phyloP scores from a whole-genome alignment of 2,888 invertebrate species.

The Monoplex corrugatus region DNA sequence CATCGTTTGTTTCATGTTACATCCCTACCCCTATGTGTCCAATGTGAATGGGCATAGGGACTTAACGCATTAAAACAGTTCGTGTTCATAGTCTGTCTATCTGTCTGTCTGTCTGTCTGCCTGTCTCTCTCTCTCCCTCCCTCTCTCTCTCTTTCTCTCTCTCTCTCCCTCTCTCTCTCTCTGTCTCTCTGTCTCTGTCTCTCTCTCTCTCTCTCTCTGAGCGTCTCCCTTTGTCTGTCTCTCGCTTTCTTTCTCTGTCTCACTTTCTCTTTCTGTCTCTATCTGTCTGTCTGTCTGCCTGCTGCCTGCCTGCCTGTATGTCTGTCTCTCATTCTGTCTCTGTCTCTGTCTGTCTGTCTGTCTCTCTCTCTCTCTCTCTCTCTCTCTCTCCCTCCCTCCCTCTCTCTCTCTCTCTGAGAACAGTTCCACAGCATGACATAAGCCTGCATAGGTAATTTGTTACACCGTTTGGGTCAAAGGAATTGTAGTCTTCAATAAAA shows the following conservation, averaged over 20 bases:
- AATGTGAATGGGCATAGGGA: too few relatives aligned
- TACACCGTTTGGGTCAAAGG: too few relatives aligned
- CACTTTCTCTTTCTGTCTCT: not conserved
- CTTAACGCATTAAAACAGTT: too few relatives aligned
- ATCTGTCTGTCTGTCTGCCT: not conserved
- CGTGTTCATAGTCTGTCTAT: too few relatives aligned
- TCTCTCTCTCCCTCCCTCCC: not conserved
- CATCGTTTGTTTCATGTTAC: too few relatives aligned
- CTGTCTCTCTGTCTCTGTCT: slow-evolving; percentile 37
- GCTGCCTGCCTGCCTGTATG: too few relatives aligned
- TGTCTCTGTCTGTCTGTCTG: not conserved
- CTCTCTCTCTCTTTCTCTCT: not conserved
- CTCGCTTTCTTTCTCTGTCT: not conserved
- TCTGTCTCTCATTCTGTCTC: not conserved
- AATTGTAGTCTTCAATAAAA: too few relatives aligned
- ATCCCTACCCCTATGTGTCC: too few relatives aligned
- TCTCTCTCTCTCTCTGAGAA: not conserved
- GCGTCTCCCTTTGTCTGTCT: not conserved
- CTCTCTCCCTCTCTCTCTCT: not conserved
- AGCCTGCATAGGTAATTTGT: too few relatives aligned
- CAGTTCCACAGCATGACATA: not conserved
- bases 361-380: not conserved
- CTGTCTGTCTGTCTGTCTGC: slow-evolving; percentile 1
- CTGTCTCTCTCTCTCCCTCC: slow-evolving; percentile 10
- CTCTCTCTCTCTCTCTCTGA: slow-evolving; percentile 12